phyloP scores from a whole-genome alignment of 2,888 invertebrate genomes.

The Campopleginae sp. region DNA sequence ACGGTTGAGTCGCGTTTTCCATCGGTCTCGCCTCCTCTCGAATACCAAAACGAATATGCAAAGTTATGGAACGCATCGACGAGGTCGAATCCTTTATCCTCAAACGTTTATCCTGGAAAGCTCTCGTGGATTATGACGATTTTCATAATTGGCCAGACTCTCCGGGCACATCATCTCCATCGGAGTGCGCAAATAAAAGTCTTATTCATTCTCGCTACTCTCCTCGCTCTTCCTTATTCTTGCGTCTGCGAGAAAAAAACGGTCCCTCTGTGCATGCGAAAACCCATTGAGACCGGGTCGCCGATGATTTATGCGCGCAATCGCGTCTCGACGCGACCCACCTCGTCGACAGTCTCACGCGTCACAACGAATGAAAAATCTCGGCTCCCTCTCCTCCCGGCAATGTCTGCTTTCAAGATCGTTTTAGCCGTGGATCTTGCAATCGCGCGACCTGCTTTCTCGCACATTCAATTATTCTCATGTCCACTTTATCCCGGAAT shows the following conservation, averaged over 20 bases:
- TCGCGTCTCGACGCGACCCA: conserved; percentile 68
- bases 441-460: no score
- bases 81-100: background rate
- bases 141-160: conserved; percentile 63
- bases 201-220: conserved; percentile 26
- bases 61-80: conserved; percentile 17
- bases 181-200: conserved; percentile 59
- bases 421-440: background rate
- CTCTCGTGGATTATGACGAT: conserved; percentile 57
- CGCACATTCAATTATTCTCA: no score
- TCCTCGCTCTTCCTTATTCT: background rate
- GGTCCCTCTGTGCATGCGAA: conserved; percentile 36
- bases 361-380: conserved; percentile 14
- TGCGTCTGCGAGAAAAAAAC: conserved; percentile 7
- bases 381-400: conserved; percentile 16
- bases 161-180: conserved; percentile 43
- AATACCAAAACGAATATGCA: conserved; percentile 7
- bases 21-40: conserved; percentile 26
- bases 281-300: conserved; percentile 49
- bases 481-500: no score
- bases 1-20: background rate
- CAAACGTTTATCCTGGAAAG: background rate
- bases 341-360: conserved; percentile 59
- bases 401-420: background rate
- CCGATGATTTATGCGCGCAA: conserved; percentile 71